Percentiles rank a stretch among this genome's conserved stretches.
Evolutionary conservation across 2,113 vertebrate genomes (phyloP).

Genomic region (Clupea harengus): DNA sequence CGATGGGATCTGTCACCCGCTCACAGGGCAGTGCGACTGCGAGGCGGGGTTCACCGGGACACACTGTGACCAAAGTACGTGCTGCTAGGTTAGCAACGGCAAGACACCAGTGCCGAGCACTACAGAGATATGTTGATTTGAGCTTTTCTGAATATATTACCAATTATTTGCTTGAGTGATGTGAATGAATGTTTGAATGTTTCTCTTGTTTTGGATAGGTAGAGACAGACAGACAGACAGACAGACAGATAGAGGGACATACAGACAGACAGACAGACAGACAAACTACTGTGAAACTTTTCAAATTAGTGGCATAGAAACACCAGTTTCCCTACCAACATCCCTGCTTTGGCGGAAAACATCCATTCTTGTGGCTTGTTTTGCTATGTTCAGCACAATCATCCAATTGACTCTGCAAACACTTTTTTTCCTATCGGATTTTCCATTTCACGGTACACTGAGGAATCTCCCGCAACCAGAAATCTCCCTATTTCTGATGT

Average conservation of each 20-base stretch:
- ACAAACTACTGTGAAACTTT: background rate
- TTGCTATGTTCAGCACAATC: background rate
- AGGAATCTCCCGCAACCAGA: background rate
- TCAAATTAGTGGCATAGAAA: background rate
- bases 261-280: background rate
- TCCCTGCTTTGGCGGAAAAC: background rate
- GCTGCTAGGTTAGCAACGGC: background rate
- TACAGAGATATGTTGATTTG: background rate
- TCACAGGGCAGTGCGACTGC: slow-evolving; percentile 81
- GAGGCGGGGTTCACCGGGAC: slow-evolving; percentile 78
- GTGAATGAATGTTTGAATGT: too few relatives aligned
- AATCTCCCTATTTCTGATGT: background rate
- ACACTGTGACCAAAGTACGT: slow-evolving; percentile 77
- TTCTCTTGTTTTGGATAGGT: background rate
- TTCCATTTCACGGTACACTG: background rate
- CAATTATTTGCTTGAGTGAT: background rate
- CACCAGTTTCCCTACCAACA: background rate
- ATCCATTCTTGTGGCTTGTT: slow-evolving; percentile 3
- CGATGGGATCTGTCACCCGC: slow-evolving; percentile 75
- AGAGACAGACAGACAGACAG: background rate
- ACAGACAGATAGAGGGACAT: background rate
- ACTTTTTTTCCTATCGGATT: background rate
- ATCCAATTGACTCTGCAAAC: background rate
- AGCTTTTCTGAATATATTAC: background rate
- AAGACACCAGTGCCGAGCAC: background rate